Evolutionary conservation across 2,113 vertebrate species (phyloP).

Genomic region (Dicaeum eximium): DNA sequence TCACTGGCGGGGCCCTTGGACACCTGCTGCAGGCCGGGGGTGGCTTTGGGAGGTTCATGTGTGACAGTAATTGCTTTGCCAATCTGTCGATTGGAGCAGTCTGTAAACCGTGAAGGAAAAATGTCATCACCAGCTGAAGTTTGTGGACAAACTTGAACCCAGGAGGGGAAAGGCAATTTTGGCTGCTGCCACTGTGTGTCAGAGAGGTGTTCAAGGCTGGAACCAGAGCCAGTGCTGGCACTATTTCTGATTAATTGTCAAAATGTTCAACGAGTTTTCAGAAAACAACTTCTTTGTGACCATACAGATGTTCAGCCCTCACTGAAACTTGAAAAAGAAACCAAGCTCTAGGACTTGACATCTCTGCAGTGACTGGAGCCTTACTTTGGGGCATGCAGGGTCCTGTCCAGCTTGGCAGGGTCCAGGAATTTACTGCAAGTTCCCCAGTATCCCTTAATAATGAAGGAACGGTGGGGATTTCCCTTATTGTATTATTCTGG

Average conservation of each 20-base stretch:
- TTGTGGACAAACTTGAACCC: background rate
- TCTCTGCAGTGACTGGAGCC: background rate
- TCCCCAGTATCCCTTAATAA: background rate
- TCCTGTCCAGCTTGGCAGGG: background rate
- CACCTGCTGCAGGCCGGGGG: rapidly evolving
- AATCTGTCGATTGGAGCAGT: background rate
- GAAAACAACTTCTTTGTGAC: background rate
- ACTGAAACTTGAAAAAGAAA: background rate
- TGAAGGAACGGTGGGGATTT: background rate
- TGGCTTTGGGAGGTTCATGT: background rate
- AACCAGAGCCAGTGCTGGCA: background rate
- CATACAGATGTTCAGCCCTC: background rate
- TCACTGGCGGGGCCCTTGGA: background rate
- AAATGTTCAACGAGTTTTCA: background rate
- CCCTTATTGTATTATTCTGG: background rate
- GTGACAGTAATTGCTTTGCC: background rate
- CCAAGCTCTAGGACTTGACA: too few species aligned
- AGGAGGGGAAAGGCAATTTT: background rate
- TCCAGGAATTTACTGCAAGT: background rate
- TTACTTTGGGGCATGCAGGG: background rate
- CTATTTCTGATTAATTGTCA: background rate
- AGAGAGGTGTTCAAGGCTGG: background rate
- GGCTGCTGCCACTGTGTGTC: background rate
- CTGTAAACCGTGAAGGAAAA: background rate
- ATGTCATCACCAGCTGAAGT: background rate